phyloP scores from a whole-genome alignment of 2,797 vertebrate species.

The Centropyge bicolor region DNA sequence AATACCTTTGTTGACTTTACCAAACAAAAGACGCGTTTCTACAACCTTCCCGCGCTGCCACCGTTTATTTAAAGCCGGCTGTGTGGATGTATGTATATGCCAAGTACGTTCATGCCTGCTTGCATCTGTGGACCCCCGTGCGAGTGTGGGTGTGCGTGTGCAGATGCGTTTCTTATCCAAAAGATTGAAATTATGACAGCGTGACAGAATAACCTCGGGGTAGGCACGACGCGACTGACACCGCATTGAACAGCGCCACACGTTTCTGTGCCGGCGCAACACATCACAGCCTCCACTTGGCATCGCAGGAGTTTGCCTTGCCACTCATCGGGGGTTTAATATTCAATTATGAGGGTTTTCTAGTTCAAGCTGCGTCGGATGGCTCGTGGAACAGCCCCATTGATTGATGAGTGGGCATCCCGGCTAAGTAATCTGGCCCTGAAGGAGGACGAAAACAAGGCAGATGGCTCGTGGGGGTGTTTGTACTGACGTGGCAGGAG shows the following conservation, averaged over 20 bases:
- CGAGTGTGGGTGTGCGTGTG: constrained; percentile 32
- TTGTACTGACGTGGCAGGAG: constrained; percentile 54
- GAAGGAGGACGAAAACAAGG: constrained; percentile 50
- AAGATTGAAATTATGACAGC: constrained; percentile 60
- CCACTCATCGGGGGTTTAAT: constrained; percentile 77
- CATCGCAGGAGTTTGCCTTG: constrained; percentile 53
- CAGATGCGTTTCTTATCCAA: constrained; percentile 40
- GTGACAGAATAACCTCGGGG: constrained; percentile 62
- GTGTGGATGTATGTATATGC: constrained; percentile 35
- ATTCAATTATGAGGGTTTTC: constrained; percentile 79
- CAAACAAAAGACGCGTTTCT: constrained; percentile 48
- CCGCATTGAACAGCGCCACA: constrained; percentile 1
- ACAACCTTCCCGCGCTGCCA: constrained; percentile 36
- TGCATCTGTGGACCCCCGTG: constrained; percentile 36
- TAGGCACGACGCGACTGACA: constrained; percentile 28
- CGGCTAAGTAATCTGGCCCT: constrained; percentile 47
- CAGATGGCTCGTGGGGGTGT: constrained; percentile 68
- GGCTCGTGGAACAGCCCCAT: constrained; percentile 47
- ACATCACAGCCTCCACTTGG: constrained; percentile 57
- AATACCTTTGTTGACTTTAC: constrained; percentile 22
- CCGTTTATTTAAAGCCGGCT: constrained; percentile 55
- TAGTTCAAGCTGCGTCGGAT: constrained; percentile 67
- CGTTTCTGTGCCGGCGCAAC: constrained; percentile 40
- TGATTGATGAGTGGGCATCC: constrained; percentile 66
- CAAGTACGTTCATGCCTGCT: constrained; percentile 43